Evolutionary conservation across 2,797 vertebrate species (phyloP), one percentile per base, ranked within the genome.

Genomic region (Hylomyscus alleni): DNA sequence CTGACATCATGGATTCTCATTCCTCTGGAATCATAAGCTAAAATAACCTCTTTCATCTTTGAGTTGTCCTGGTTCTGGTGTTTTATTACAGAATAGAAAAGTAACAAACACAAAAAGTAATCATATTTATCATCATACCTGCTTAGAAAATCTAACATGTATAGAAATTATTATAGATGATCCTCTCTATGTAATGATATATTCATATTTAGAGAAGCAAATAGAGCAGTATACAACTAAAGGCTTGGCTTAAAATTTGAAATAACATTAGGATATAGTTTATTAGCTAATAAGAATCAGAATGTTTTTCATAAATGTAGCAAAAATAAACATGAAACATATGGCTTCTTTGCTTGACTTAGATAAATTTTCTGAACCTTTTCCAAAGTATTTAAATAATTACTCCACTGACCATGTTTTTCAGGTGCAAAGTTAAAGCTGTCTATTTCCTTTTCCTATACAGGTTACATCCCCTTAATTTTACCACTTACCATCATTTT

Each of bases 201-300:
- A 24, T 90, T 19, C 65, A 22, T 89, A 87, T 82, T 90, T 89
- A 14, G 44, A 89, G 73, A 78, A 72, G 22, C 73, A 65, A 72
- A 54, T 24, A 86, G 67, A 34, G 13, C 0, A 65, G 54, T 91
- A 81, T 65, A 11, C 31, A 19, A 88, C 40, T 77, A 91, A 77
- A 75, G n/a, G 3, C 26, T 72, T 90, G 22, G n/a, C 73, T 92
- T 80, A 80, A 76, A 85, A 91, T 81, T 88, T 85, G 20, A 83
- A 73, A 3, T 92, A 90, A 88, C 0, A 72, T 40, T 84, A 47
- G 85, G 89, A 52, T 50, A 31, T 15, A 78, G 31, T 50, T 84
- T 31, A 76, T 75, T 60, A 81, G 10, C 24, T 69, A 87, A 62
- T 88, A n/a, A 44, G 0, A 86, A 8, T 69, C 2, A 87, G 62